Evolutionary conservation across 2,888 invertebrate genomes (phyloP).

Genomic region (Leucophora obtusa): DNA sequence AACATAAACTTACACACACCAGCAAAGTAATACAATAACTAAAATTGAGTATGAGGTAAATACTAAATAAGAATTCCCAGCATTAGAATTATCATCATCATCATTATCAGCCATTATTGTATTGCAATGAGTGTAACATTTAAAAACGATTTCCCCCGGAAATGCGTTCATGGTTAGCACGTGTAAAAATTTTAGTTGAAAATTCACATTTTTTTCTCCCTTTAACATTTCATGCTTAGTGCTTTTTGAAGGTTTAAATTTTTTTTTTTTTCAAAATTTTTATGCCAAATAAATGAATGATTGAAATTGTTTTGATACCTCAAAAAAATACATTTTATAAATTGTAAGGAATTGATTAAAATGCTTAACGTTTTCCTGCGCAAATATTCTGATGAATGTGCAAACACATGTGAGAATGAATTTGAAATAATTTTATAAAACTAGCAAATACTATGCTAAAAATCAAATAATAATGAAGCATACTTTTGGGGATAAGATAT

Average conservation of each 20-base stretch:
- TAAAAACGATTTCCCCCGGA: constrained; percentile 64
- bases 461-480: too few relatives aligned
- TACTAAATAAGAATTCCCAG: too few relatives aligned
- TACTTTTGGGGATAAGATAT: too few relatives aligned
- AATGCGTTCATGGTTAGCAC: constrained; percentile 50
- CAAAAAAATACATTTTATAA: too few relatives aligned
- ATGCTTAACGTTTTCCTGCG: not conserved
- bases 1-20: not conserved
- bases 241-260: not conserved
- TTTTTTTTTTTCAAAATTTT: not conserved
- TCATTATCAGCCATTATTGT: not conserved
- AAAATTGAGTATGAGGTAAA: not conserved
- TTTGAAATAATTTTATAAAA: not conserved
- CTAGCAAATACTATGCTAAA: too few relatives aligned
- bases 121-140: constrained; percentile 19
- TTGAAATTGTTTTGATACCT: not conserved
- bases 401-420: constrained; percentile 13
- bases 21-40: not conserved
- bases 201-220: not conserved
- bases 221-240: not conserved
- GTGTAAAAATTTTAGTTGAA: constrained; percentile 30
- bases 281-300: not conserved
- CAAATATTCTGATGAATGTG: constrained; percentile 3
- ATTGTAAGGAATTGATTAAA: too few relatives aligned
- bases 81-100: not conserved